Percentiles rank a stretch among this genome's conserved stretches.
These are phyloP conservation scores for Atherinomorus stipes DNA, from an alignment of 2,113 vertebrate genomes.

Conservation along the genomic window DNA sequence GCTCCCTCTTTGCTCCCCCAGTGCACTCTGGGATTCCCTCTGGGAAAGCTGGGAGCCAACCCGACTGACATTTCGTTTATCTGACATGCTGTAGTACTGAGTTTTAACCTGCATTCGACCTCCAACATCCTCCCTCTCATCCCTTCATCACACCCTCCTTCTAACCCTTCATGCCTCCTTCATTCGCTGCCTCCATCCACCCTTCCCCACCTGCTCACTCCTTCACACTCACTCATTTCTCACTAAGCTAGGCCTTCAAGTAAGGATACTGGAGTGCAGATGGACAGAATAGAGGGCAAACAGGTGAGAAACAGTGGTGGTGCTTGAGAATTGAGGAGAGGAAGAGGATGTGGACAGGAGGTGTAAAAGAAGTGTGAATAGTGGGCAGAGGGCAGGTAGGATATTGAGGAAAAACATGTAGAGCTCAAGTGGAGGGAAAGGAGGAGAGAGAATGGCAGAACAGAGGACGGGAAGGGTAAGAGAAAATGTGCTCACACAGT, in stretches of 20 bases:
- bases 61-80: conserved; percentile 57
- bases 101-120: conserved; percentile 69
- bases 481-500: conserved; percentile 19
- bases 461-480: conserved; percentile 5
- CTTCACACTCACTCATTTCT: conserved; percentile 2
- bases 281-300: conserved; percentile 55
- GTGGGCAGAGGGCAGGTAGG: conserved; percentile 9
- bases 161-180: not conserved
- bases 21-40: conserved; percentile 53
- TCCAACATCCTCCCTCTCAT: conserved; percentile 53
- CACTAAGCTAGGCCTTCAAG: conserved; percentile 4
- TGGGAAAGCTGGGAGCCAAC: conserved; percentile 46
- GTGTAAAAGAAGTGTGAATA: conserved; percentile 54
- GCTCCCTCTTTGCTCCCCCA: conserved; percentile 21
- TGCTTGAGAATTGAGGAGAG: conserved; percentile 36
- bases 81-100: conserved; percentile 54
- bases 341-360: conserved; percentile 31
- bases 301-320: conserved; percentile 57
- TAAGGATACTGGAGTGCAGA: conserved; percentile 53
- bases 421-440: not conserved
- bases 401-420: not conserved
- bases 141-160: conserved; percentile 22
- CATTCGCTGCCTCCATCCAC: not conserved
- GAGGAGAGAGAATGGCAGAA: not conserved
- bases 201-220: conserved; percentile 7